Base-by-base conservation (phyloP, 2,113 vertebrate genomes). In the Hippocampus abdominalis region DNA sequence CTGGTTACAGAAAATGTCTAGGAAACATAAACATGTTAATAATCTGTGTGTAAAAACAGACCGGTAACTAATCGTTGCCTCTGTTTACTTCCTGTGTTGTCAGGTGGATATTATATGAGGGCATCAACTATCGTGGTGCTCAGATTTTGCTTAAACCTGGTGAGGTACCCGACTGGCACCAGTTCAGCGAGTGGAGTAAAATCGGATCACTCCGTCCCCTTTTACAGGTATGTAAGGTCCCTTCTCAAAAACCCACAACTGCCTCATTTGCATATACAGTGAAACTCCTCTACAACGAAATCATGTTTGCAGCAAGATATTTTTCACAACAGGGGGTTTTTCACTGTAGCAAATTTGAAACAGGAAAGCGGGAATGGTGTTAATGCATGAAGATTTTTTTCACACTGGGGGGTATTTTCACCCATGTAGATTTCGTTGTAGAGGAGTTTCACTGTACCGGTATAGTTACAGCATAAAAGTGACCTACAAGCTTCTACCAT, bases 191-290 rank as follows among this genome's bases (percentile, higher is more conserved):
- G 78, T 97, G 88, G 86, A 83, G 71, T 71, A 92, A 91, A 64
- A 94, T 98, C 60, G 96, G 95, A 65, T 98, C 96, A 61, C 89
- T 98, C 1, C 92, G 95, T 36, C 95, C 96, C 75, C 92, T 98
- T 15, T 68, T 89, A 32, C 96, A 97, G 95, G 96, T 98, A 86
- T 6, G 3, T 23, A 64, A 63, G 8, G 20, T 10, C 6, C 32
- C 40, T n/a, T 3, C 32, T 62, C 60, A 62, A 39, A 27, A 39
- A 40, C 10, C 10, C 12, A 21, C 1, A 25, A 8, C 6, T n/a
- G 21, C 21, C n/a, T 53, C 21, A 53, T 53, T 53, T 53, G 21
- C 8, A 53, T n/a, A 51, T 21, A 20, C 16, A 20, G 6, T 21
- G n/a, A n/a, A n/a, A n/a, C n/a, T n/a, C n/a, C n/a, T n/a, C n/a